Base-by-base conservation (phyloP, 2,797 vertebrate genomes). In the Falco concolor region DNA sequence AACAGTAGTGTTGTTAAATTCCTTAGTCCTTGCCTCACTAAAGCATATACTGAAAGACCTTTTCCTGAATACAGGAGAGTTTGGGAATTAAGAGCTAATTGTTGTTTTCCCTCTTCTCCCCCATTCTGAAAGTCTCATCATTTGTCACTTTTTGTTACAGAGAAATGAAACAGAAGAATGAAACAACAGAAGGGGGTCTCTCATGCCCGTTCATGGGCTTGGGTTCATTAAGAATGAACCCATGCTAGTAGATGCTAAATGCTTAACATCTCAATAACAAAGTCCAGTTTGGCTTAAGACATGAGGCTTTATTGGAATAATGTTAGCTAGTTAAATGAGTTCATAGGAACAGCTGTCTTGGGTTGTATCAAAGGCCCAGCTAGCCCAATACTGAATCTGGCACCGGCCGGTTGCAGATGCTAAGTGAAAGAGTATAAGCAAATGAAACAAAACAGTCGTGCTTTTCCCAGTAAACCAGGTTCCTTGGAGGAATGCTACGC, bases 261-360 rank as follows among this genome's bases (percentile, higher is more conserved):
- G 40, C 40, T 52, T 3, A 63, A 4, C 17, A 47, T 73, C 89
- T 52, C 54, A 47, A 5, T 69, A 63, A 69, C 36, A 13, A 84
- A 56, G 70, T 86, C 74, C 52, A 56, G 40, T 78, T 89, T 92
- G 82, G 64, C 69, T 93, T 84, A 68, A 87, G 64, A 70, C 32
- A 8, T 30, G 24, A 38, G 28, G 6, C 54, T 84, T 77, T 84
- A 23, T 8, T 87, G 70, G 50, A 93, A 65, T 63, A 40, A n/a
- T 40, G 32, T 68, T 81, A 65, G 19, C 53, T 68, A 19, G 47
- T 83, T 83, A 53, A 80, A 68, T 64, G 45, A 25, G n/a, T 68
- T 44, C 36, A 18, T 23, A 53, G 82, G 53, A 90, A 15, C 76
- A 86, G 27, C 85, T 90, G 79, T 88, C 61, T 50, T 78, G 47